phyloP scores from a whole-genome alignment of 2,113 vertebrate species.

The Hemiscyllium ocellatum region DNA sequence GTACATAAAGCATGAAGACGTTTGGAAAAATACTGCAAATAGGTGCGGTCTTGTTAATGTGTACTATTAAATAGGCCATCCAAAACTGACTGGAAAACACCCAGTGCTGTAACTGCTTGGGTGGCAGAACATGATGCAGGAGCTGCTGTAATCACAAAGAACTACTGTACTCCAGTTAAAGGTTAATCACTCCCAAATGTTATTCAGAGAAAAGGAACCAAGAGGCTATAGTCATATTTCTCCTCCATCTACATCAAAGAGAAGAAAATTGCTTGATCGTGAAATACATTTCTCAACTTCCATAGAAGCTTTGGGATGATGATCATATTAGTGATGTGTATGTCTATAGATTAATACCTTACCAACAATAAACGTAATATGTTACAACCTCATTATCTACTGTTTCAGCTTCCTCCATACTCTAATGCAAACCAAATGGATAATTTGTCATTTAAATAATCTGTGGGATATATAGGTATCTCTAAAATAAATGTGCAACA shows the following conservation, averaged over 20 bases:
- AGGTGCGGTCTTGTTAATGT: neutral
- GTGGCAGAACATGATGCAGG: neutral
- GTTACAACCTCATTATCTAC: neutral
- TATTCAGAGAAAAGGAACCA: slow-evolving; percentile 18
- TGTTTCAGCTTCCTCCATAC: neutral
- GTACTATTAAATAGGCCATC: neutral
- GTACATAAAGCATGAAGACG: neutral
- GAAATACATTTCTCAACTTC: neutral
- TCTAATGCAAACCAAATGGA: neutral
- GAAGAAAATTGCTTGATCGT: neutral
- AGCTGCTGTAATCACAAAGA: slow-evolving; percentile 23
- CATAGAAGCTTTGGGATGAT: neutral
- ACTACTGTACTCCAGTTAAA: neutral
- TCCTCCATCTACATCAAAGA: neutral
- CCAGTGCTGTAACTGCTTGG: neutral
- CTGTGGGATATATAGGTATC: neutral
- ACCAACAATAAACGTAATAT: neutral
- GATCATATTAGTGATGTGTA: neutral
- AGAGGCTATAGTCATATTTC: neutral
- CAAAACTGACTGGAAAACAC: neutral
- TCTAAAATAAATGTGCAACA: neutral
- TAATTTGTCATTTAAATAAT: neutral
- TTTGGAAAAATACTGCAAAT: neutral
- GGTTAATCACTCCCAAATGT: neutral
- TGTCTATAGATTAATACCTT: neutral